These are phyloP conservation scores for Drosophila ironensis DNA, from an alignment of 1,140 invertebrate species.

Conservation along the genomic window DNA sequence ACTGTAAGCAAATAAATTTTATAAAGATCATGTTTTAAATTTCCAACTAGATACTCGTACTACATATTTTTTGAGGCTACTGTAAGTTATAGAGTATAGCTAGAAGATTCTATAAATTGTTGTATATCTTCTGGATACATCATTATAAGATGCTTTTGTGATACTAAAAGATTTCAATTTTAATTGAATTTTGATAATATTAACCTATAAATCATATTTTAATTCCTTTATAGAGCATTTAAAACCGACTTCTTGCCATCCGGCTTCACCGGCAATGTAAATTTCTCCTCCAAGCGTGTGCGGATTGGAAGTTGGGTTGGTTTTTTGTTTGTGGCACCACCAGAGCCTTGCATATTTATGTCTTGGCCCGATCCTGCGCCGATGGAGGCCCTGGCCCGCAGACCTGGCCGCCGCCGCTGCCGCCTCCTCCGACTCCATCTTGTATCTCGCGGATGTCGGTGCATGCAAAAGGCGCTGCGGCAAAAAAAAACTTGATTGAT, in stretches of 20 bases:
- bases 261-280: conserved; percentile 25
- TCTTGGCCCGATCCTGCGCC: conserved; percentile 4
- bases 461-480: conserved; percentile 34
- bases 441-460: conserved; percentile 15
- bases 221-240: not conserved
- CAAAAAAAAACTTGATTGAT: conserved; percentile 48
- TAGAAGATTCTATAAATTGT: no score
- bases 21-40: no score
- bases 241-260: not conserved
- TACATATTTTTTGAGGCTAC: no score
- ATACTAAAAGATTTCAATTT: no score
- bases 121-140: no score
- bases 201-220: not conserved
- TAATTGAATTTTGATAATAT: no score
- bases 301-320: conserved; percentile 11
- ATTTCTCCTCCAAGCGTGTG: conserved; percentile 2
- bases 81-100: no score
- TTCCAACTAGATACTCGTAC: no score
- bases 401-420: no score
- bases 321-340: conserved; percentile 34
- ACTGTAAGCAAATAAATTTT: no score
- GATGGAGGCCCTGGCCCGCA: not conserved
- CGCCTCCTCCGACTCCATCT: conserved; percentile 30
- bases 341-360: conserved; percentile 44
- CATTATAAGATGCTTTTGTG: no score